phyloP scores from a whole-genome alignment of 2,113 vertebrate species.

The Bos javanicus region DNA sequence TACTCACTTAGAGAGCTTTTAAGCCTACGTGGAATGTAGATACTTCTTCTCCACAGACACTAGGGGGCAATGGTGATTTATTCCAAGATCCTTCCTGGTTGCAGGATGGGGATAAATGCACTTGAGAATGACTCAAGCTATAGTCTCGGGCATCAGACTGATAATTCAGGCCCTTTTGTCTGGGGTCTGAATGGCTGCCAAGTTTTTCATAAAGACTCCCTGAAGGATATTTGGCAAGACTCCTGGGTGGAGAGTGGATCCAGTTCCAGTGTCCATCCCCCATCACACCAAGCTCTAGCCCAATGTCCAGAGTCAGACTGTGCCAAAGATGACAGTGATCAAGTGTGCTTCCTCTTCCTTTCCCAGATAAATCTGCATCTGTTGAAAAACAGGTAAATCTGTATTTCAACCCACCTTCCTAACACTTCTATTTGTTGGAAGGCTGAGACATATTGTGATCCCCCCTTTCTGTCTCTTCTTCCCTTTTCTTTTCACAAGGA shows the following conservation, averaged over 20 bases:
- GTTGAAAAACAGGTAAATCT: not conserved
- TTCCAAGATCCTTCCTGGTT: not conserved
- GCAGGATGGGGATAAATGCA: not conserved
- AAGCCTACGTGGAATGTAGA: not conserved
- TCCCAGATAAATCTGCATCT: not conserved
- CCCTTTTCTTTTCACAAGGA: not conserved
- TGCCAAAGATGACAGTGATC: not conserved
- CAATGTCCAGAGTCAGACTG: not conserved
- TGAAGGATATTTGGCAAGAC: not conserved
- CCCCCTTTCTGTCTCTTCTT: not conserved
- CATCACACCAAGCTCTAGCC: not conserved
- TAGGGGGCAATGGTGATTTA: conserved; percentile 3
- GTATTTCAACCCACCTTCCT: not conserved
- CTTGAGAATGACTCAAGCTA: not conserved
- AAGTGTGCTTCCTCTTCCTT: not conserved
- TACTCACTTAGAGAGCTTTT: too few relatives aligned
- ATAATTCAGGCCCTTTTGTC: not conserved
- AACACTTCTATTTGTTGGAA: not conserved
- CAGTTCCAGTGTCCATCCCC: not conserved
- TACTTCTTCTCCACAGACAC: not conserved
- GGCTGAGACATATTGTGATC: not conserved
- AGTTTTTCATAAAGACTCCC: not conserved
- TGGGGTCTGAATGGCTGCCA: not conserved
- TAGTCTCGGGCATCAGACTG: not conserved
- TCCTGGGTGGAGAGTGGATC: not conserved